Conservation (phyloP, 2,888 invertebrate species). For the Hypomecis atomaria region DNA sequence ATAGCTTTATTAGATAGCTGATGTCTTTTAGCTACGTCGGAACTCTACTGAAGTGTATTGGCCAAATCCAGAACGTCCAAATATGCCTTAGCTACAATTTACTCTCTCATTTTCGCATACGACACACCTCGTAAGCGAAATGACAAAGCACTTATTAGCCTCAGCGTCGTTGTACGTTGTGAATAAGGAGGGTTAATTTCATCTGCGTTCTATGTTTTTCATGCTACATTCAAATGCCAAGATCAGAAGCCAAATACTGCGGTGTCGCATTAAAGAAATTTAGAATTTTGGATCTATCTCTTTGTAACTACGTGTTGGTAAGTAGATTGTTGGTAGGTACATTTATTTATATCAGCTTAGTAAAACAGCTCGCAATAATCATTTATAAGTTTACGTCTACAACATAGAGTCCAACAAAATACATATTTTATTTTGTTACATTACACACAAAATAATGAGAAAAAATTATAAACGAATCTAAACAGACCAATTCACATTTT, state of each 20-base stretch:
- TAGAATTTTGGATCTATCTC: slow-evolving; percentile 26
- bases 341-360: too few species aligned
- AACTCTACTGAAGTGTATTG: slow-evolving; percentile 5
- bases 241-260: slow-evolving; percentile 37
- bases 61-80: not conserved
- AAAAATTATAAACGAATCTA: too few species aligned
- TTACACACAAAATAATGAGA: too few species aligned
- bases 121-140: not conserved
- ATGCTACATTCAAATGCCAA: slow-evolving; percentile 42
- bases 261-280: slow-evolving; percentile 27
- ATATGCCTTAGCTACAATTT: not conserved
- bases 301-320: too few species aligned
- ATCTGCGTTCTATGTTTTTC: slow-evolving; percentile 23
- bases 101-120: slow-evolving; percentile 1
- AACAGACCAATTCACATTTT: too few species aligned
- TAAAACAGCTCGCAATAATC: too few species aligned
- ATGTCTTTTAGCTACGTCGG: slow-evolving; percentile 10
- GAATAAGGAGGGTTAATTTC: slow-evolving; percentile 24
- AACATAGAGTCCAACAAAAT: too few species aligned
- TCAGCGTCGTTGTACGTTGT: not conserved
- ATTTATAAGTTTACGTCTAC: too few species aligned
- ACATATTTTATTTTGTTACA: too few species aligned
- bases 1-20: slow-evolving; percentile 22
- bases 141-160: not conserved
- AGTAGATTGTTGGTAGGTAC: too few species aligned